A percentile compares a stretch with the other conserved stretches of the same genome.
Evolutionary conservation across 2,888 invertebrate species (phyloP).

Genomic region (Nysson spinosus): DNA sequence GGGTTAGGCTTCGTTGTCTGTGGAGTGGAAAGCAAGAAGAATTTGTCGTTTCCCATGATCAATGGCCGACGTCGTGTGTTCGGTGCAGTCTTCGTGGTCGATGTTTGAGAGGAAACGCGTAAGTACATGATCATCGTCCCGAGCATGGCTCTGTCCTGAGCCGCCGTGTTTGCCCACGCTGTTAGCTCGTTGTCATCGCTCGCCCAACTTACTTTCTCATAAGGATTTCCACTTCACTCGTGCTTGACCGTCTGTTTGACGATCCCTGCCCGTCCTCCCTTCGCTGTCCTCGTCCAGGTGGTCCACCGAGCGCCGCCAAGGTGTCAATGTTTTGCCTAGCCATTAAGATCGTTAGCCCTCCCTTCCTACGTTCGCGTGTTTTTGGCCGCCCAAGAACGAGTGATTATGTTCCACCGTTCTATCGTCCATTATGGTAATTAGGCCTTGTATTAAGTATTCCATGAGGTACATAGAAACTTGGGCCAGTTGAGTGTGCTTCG

Average conservation of each 20-base stretch:
- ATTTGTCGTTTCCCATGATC: constrained; percentile 60
- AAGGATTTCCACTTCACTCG: constrained; percentile 63
- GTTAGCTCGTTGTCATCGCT: constrained; percentile 76
- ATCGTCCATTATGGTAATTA: neutral
- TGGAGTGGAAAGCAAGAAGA: constrained; percentile 16
- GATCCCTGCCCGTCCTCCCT: constrained; percentile 57
- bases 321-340: constrained; percentile 75
- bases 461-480: too few species aligned
- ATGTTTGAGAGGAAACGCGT: constrained; percentile 76
- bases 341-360: constrained; percentile 68
- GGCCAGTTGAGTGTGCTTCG: too few species aligned
- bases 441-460: neutral
- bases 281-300: constrained; percentile 56
- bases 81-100: constrained; percentile 50
- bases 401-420: constrained; percentile 21
- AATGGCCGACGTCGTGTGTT: constrained; percentile 51
- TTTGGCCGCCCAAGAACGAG: constrained; percentile 2
- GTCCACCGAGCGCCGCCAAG: constrained; percentile 56
- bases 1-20: too few species aligned
- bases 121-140: constrained; percentile 72
- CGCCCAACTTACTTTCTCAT: constrained; percentile 72
- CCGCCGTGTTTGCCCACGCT: constrained; percentile 74
- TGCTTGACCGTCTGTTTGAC: constrained; percentile 69
- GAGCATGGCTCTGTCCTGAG: constrained; percentile 68
- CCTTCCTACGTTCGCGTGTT: constrained; percentile 35